Base-by-base conservation (phyloP, 2,888 invertebrate genomes). In the Cremastobaeus sp. region DNA sequence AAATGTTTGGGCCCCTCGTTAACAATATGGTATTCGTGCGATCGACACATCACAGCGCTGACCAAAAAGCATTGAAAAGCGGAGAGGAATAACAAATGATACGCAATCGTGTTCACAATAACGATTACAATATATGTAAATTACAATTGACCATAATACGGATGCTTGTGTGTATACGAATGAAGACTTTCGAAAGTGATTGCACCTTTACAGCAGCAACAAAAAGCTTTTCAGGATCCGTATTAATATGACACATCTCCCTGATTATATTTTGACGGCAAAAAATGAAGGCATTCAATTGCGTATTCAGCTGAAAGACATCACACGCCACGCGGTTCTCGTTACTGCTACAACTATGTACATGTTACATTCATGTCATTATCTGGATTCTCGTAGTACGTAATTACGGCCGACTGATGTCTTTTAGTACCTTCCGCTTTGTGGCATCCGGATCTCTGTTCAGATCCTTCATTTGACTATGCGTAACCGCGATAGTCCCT, bases 361-460 rank as follows among this genome's bases (percentile, higher is more conserved):
- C 39, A 43, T 28, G 48, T 50, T 55, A 62, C 55, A 50, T 71
- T 59, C 62, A 48, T 35, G 60, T 70, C 73, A 70, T 70, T 62
- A 73, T 70, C 69, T 47, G 64, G 50, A 59, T 76, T 80, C 77
- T 68, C 65, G 74, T 76, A 76, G 78, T 73, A 77, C 74, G 80
- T 81, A 82, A 82, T 82, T 82, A 82, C 76, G 76, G 77, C 41
- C 68, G 65, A 76, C 73, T 75, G 74, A 77, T 78, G 79, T 79
- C 77, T 78, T 80, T 80, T 78, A 76, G 75, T 18, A 69, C 66
- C 78, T 78, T 80, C 76, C 78, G 74, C 74, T 76, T 76, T 76
- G 60, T 52, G 76, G 60, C 65, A 74, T 74, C 74, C 74, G 74
- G 74, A 74, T 59, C 74, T 74, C 69, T 21, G 35, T 69, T 45